A percentile compares a stretch with the other conserved stretches of the same genome.
phyloP scores from a whole-genome alignment of 2,113 vertebrate genomes.

The Syngnathus scovelli region DNA sequence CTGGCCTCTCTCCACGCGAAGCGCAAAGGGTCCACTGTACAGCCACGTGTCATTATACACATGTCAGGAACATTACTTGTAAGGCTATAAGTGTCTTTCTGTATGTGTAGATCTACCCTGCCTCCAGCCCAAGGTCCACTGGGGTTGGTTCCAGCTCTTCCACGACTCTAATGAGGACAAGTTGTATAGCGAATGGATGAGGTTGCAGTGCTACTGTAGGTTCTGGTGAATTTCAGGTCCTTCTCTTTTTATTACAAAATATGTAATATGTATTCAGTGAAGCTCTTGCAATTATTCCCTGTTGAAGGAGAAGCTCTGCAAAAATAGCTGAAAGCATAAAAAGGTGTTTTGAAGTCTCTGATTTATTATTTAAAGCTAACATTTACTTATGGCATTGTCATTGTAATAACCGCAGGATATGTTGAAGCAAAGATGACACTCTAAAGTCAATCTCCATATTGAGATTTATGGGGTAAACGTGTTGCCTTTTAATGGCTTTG shows the following conservation, averaged over 20 bases:
- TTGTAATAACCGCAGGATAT: slow-evolving; percentile 58
- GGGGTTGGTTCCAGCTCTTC: not conserved
- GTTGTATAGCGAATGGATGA: not conserved
- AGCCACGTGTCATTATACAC: too few species aligned
- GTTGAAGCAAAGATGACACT: slow-evolving; percentile 51
- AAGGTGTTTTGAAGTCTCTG: slow-evolving; percentile 50
- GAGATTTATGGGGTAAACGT: slow-evolving; percentile 49
- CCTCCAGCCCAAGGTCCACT: not conserved
- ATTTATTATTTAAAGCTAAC: slow-evolving; percentile 67
- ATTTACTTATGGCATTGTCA: slow-evolving; percentile 60
- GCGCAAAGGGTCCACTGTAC: too few species aligned
- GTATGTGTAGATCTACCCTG: not conserved
- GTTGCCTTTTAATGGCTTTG: slow-evolving; percentile 49
- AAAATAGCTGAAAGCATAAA: slow-evolving; percentile 55
- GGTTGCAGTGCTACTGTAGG: slow-evolving; percentile 2
- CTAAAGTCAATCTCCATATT: slow-evolving; percentile 53
- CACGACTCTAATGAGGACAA: not conserved
- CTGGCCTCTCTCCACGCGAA: too few species aligned
- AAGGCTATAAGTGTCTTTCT: too few species aligned
- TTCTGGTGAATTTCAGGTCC: slow-evolving; percentile 17
- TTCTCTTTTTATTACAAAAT: slow-evolving; percentile 22
- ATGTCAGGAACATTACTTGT: too few species aligned
- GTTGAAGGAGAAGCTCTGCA: slow-evolving; percentile 46
- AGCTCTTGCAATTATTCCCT: slow-evolving; percentile 45
- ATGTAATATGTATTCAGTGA: slow-evolving; percentile 46